phyloP scores from a whole-genome alignment of 2,888 invertebrate genomes.

The Alloplasta piceator region DNA sequence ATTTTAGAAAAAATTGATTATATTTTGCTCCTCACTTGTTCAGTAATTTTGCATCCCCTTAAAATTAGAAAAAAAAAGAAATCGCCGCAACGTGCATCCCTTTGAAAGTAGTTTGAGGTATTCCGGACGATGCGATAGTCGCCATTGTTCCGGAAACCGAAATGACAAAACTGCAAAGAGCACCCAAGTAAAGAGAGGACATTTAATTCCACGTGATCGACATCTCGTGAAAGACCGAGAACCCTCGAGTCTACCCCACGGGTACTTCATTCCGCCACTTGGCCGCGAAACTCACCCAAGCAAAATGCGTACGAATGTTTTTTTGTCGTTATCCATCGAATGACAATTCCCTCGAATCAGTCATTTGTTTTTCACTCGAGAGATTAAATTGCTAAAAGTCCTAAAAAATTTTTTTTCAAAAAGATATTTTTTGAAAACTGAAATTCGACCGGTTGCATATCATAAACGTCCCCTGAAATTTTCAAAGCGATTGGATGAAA shows the following conservation, averaged over 20 bases:
- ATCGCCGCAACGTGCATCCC: neutral
- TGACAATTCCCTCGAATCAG: neutral
- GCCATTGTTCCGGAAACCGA: constrained; percentile 31
- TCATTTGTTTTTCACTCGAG: no score
- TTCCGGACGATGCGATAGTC: constrained; percentile 17
- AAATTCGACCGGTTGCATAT: no score
- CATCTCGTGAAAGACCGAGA: constrained; percentile 18
- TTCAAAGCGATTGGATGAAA: no score
- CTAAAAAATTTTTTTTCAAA: no score
- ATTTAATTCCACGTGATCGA: constrained; percentile 42
- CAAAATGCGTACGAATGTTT: constrained; percentile 38
- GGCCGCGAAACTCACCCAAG: constrained; percentile 30
- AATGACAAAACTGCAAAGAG: constrained; percentile 42
- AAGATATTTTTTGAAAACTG: no score
- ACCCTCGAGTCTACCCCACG: neutral
- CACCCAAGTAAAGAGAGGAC: constrained; percentile 33
- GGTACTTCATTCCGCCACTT: constrained; percentile 44
- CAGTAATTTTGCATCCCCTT: neutral
- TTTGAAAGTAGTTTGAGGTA: neutral
- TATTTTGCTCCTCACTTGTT: neutral
- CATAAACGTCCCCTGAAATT: no score
- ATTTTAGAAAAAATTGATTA: neutral
- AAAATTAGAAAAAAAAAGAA: constrained; percentile 3
- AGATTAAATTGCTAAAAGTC: no score
- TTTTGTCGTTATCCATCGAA: constrained; percentile 4